Conservation (phyloP, 2,797 vertebrate genomes). For the Helostoma temminkii region DNA sequence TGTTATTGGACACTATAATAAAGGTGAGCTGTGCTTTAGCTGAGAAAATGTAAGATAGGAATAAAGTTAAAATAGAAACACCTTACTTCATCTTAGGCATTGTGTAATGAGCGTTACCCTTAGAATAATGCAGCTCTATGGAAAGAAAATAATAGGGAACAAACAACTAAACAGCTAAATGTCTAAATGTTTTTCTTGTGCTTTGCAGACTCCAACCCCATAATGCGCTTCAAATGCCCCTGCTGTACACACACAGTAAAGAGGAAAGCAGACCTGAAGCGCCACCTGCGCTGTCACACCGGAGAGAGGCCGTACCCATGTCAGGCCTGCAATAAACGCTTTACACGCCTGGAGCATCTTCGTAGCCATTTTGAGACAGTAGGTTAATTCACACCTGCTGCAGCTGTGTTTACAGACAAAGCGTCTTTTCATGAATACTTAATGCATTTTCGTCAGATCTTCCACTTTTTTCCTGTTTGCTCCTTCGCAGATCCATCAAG, state of each 20-base stretch:
- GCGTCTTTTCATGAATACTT: background rate
- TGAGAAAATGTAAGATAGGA: constrained; percentile 2
- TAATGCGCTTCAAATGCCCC: constrained; percentile 96
- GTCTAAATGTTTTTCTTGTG: constrained; percentile 31
- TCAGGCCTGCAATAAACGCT: constrained; percentile 96
- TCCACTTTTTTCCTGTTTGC: background rate
- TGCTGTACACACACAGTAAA: constrained; percentile 98
- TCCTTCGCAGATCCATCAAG: constrained; percentile 92
- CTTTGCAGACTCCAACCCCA: constrained; percentile 88
- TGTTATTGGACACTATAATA: constrained; percentile 88
- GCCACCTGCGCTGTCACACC: constrained; percentile 96
- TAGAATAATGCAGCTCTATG: background rate
- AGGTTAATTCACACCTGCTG: constrained; percentile 10
- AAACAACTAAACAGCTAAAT: constrained; percentile 8
- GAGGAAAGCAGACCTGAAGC: constrained; percentile 96
- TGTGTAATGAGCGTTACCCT: background rate
- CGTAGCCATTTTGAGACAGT: constrained; percentile 98
- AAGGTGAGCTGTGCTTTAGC: constrained; percentile 81
- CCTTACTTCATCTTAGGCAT: background rate
- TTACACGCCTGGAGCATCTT: constrained; percentile 95
- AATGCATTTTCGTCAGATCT: background rate
- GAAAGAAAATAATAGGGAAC: background rate
- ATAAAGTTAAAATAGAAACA: constrained; percentile 10
- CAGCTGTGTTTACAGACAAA: background rate
- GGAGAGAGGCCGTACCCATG: constrained; percentile 97